Base-by-base conservation (phyloP, 2,888 invertebrate genomes). In the Eupithecia subfuscata region DNA sequence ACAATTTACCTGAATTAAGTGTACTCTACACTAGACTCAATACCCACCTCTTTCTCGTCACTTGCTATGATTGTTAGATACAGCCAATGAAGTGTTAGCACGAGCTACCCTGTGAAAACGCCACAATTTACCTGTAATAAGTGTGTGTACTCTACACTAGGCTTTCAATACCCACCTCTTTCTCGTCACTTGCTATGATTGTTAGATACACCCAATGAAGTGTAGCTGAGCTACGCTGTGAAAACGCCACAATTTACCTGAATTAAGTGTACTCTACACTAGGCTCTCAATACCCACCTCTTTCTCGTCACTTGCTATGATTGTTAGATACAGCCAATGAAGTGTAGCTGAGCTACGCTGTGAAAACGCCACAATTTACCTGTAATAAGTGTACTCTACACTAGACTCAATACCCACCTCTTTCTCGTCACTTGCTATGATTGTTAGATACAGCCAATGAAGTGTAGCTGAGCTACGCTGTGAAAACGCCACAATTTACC, bases 1-100 rank as follows among this genome's bases (percentile, higher is more conserved):
- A 75, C 68, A 74, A 69, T 73, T 74, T 75, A 79, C 76, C 75
- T 79, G 7, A 9, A 40, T 9, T 9, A 40, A 40, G 40, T 11
- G 43, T 43, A 43, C 14, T 52, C 56, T 75, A 79, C 96, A 14
- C 16, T 70, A 37, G 37, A 37, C 83, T 96, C 96, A 22, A n/a
- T 52, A 52, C 52, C 9, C 22, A 25, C 30, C 34, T 64, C 1
- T 16, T 30, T 34, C 64, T 34, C 34, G 8, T 18, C 64, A 34
- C 37, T 65, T 37, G 37, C 16, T 34, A 18, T n/a, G 34, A 40
- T 37, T 65, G 18, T n/a, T 65, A 65, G 9, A n/a, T 34, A 65
- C 18, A 65, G 22, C 43, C 14, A 37, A 22, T 18, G 48, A 70
- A 71, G 40, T 76, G 56, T 70, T 70, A 70, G 56, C 56, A 70